Conservation (phyloP, 2,113 vertebrate genomes). For the Chloebia gouldiae region DNA sequence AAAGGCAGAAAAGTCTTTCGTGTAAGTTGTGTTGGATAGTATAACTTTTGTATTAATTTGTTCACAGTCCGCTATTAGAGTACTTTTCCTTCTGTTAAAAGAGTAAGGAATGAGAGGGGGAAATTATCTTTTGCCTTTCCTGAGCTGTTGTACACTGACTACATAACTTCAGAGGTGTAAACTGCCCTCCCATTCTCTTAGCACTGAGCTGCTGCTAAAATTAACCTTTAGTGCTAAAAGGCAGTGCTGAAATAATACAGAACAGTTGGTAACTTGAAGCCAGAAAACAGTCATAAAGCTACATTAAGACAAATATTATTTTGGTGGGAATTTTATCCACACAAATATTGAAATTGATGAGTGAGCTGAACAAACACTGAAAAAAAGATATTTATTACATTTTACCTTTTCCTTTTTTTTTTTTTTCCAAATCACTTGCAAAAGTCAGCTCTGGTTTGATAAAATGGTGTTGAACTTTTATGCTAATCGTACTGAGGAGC, state of each 20-base stretch:
- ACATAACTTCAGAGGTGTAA: not conserved
- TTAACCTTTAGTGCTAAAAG: not conserved
- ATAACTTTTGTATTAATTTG: not conserved
- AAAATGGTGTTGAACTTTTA: not conserved
- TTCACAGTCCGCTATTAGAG: not conserved
- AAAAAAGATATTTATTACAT: not conserved
- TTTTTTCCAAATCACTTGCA: not conserved
- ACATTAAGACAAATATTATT: not conserved
- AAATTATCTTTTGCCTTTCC: not conserved
- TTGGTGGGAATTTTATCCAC: not conserved
- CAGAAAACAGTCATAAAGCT: not conserved
- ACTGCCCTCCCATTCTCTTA: not conserved
- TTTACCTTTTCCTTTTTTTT: fast-evolving
- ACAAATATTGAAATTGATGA: not conserved
- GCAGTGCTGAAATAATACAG: not conserved
- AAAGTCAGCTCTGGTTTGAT: not conserved
- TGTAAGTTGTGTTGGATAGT: not conserved
- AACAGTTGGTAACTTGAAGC: not conserved
- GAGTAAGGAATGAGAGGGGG: not conserved
- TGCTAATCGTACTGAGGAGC: not conserved
- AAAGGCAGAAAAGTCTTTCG: not conserved
- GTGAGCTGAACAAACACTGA: not conserved
- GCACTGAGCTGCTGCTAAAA: not conserved
- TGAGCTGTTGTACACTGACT: not conserved
- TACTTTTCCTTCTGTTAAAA: not conserved